These are phyloP conservation scores for Noctua janthina DNA, from an alignment of 2,888 invertebrate species.

Conservation along the genomic window DNA sequence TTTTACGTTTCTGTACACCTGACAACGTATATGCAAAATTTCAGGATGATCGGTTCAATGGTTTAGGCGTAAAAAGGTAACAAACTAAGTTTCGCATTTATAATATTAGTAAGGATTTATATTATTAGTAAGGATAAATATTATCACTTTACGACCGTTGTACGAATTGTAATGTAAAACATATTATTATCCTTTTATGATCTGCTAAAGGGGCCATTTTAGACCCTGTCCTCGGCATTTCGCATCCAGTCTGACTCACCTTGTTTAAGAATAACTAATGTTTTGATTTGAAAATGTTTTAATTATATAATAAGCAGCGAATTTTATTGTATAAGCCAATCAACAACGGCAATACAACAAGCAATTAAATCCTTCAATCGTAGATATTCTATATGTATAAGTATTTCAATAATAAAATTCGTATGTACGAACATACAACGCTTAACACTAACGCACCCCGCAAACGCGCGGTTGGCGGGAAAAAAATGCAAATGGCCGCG, in stretches of 20 bases:
- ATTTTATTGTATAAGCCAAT: background rate
- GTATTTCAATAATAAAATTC: conserved; percentile 52
- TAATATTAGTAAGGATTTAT: too few relatives aligned
- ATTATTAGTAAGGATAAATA: too few relatives aligned
- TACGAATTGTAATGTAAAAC: too few relatives aligned
- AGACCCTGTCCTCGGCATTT: background rate
- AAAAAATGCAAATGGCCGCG: conserved; percentile 84
- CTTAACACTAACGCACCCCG: conserved; percentile 64
- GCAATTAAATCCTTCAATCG: background rate
- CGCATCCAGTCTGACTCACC: background rate
- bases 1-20: too few relatives aligned
- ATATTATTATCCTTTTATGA: too few relatives aligned
- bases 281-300: background rate
- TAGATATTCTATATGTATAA: conserved; percentile 5
- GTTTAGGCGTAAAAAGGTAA: too few relatives aligned
- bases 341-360: background rate
- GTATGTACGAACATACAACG: conserved; percentile 41
- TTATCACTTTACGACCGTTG: too few relatives aligned
- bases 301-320: background rate
- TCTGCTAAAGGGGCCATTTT: too few relatives aligned
- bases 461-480: conserved; percentile 76
- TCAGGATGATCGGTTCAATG: too few relatives aligned
- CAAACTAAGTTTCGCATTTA: too few relatives aligned
- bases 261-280: background rate
- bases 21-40: too few relatives aligned